These are phyloP conservation scores for Butorides virescens DNA, from an alignment of 2,113 vertebrate species.

Conservation along the genomic window DNA sequence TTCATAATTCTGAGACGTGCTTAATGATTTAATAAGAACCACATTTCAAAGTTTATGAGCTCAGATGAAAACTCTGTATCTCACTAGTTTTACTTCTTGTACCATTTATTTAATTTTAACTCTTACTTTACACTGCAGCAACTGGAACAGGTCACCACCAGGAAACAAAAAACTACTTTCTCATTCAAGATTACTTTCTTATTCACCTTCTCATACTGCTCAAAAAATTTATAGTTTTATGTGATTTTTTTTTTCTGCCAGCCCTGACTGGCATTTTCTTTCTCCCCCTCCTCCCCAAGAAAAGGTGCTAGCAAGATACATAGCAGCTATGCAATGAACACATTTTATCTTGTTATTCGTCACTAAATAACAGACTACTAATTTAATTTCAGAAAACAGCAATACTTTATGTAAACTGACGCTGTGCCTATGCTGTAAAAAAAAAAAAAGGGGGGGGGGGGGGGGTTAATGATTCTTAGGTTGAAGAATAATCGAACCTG, in stretches of 20 bases:
- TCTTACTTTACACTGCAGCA: not conserved
- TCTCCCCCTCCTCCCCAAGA: not conserved
- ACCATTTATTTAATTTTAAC: not conserved
- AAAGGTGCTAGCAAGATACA: not conserved
- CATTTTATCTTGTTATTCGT: not conserved
- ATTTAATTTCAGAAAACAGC: not conserved
- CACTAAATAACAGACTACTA: not conserved
- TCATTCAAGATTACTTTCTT: not conserved
- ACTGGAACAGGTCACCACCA: not conserved
- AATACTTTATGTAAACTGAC: not conserved
- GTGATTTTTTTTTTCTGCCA: not conserved
- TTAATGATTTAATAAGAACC: not conserved
- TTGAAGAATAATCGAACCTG: conserved; percentile 32
- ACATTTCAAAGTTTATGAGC: not conserved
- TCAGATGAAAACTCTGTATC: not conserved
- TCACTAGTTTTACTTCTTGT: not conserved
- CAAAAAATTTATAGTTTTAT: not conserved
- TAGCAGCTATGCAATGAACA: not conserved
- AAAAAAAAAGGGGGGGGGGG: too few species aligned
- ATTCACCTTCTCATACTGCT: not conserved
- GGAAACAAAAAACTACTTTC: not conserved
- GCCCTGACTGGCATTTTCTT: not conserved
- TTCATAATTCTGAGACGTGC: not conserved
- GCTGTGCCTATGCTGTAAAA: not conserved
- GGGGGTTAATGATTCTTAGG: not conserved